These are phyloP conservation scores for Anagyrus pseudococci DNA, from an alignment of 2,888 invertebrate genomes.

Conservation along the genomic window DNA sequence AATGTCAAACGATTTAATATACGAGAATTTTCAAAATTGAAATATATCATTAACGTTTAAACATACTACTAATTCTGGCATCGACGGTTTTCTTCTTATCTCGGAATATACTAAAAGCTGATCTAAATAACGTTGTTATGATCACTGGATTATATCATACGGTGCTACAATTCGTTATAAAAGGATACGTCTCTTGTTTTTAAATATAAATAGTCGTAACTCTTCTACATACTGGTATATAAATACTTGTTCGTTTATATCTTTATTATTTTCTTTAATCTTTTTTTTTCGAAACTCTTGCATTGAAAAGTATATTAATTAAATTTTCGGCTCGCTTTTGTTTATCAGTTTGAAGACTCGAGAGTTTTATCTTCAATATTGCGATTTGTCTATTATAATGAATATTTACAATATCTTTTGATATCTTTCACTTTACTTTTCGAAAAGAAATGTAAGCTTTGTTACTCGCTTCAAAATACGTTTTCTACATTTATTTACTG, in stretches of 20 bases:
- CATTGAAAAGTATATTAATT: slow-evolving; percentile 19
- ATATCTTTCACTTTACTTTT: slow-evolving; percentile 14
- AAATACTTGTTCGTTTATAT: slow-evolving; percentile 41
- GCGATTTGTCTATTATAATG: too few relatives aligned
- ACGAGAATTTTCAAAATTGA: too few relatives aligned
- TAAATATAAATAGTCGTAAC: slow-evolving; percentile 35
- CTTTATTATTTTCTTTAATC: slow-evolving; percentile 12
- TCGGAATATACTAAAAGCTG: slow-evolving; percentile 27
- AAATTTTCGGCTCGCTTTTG: slow-evolving; percentile 19
- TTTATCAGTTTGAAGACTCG: slow-evolving; percentile 3
- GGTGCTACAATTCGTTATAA: slow-evolving; percentile 35
- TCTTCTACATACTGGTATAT: slow-evolving; percentile 38
- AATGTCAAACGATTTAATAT: slow-evolving; percentile 1
- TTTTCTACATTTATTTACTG: background rate
- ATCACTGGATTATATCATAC: slow-evolving; percentile 23
- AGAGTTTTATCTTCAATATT: too few relatives aligned
- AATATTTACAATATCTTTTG: background rate
- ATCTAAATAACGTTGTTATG: slow-evolving; percentile 28
- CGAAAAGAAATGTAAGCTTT: slow-evolving; percentile 5
- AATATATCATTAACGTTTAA: too few relatives aligned
- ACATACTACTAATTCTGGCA: slow-evolving; percentile 25
- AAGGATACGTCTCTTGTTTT: slow-evolving; percentile 34
- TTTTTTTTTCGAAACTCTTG: slow-evolving; percentile 25
- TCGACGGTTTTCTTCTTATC: slow-evolving; percentile 10
- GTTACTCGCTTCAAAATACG: background rate